Conservation (phyloP, 2,797 vertebrate genomes). For the Pseudochirops cupreus region DNA sequence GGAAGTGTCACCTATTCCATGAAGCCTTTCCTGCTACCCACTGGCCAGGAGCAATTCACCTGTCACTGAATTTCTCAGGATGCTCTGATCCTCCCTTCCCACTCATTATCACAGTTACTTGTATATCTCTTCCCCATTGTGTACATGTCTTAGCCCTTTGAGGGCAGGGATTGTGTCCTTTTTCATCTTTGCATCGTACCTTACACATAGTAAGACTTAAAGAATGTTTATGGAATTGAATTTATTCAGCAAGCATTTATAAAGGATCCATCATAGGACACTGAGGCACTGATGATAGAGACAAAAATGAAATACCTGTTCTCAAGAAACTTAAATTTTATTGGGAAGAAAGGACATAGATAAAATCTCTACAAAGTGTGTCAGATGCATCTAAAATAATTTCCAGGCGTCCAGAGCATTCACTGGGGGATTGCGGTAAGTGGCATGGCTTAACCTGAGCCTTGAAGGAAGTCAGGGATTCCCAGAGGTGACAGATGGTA, state of each 20-base stretch:
- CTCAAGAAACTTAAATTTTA: too few relatives aligned
- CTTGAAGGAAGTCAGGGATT: too few relatives aligned
- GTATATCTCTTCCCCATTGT: not conserved
- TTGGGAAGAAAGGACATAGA: too few relatives aligned
- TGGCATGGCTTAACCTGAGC: too few relatives aligned
- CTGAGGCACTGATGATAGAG: too few relatives aligned
- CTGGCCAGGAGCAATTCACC: not conserved
- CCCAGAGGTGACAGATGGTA: too few relatives aligned
- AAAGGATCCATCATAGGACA: not conserved
- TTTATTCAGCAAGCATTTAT: not conserved
- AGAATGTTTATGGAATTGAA: not conserved
- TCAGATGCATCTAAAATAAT: too few relatives aligned
- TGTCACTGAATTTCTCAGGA: not conserved
- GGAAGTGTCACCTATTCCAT: too few relatives aligned
- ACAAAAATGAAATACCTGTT: not conserved
- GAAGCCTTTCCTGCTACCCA: not conserved
- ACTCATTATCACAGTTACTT: not conserved
- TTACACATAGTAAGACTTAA: not conserved
- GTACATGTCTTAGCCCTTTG: not conserved
- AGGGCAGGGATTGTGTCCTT: not conserved
- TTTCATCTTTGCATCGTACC: not conserved
- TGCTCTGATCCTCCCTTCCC: not conserved
- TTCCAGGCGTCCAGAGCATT: too few relatives aligned
- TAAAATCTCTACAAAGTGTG: too few relatives aligned
- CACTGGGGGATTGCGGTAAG: too few relatives aligned